Conservation (phyloP, 2,797 vertebrate species). For the Cygnus olor region DNA sequence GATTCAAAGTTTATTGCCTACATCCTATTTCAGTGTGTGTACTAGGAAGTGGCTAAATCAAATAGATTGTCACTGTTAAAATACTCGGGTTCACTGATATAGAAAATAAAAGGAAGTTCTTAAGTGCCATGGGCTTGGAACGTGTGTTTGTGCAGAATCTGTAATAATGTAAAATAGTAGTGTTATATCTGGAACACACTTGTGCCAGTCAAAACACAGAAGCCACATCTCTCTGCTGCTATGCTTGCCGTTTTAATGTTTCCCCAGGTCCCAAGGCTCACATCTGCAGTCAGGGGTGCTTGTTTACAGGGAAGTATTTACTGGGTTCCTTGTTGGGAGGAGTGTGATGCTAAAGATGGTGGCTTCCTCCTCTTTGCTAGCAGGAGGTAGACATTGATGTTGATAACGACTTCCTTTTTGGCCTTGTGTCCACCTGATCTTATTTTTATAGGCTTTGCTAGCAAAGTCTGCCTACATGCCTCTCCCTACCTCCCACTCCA, state of each 20-base stretch:
- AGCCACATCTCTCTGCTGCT: not conserved
- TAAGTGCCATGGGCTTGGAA: not conserved
- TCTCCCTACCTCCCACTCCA: not conserved
- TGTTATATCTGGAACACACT: not conserved
- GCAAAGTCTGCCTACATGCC: not conserved
- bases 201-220: not conserved
- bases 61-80: slow-evolving; percentile 25
- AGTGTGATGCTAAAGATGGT: not conserved
- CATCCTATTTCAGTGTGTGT: not conserved
- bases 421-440: not conserved
- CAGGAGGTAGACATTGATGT: not conserved
- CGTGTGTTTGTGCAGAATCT: not conserved
- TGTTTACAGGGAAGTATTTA: not conserved
- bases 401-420: not conserved
- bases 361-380: not conserved
- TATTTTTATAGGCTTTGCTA: not conserved
- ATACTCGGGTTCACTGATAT: not conserved
- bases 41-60: not conserved
- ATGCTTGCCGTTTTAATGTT: accelerated
- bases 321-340: not conserved
- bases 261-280: not conserved
- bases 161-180: not conserved
- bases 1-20: not conserved
- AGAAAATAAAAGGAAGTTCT: not conserved
- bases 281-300: not conserved